phyloP scores from a whole-genome alignment of 2,113 vertebrate species.

The Piprites chloris region DNA sequence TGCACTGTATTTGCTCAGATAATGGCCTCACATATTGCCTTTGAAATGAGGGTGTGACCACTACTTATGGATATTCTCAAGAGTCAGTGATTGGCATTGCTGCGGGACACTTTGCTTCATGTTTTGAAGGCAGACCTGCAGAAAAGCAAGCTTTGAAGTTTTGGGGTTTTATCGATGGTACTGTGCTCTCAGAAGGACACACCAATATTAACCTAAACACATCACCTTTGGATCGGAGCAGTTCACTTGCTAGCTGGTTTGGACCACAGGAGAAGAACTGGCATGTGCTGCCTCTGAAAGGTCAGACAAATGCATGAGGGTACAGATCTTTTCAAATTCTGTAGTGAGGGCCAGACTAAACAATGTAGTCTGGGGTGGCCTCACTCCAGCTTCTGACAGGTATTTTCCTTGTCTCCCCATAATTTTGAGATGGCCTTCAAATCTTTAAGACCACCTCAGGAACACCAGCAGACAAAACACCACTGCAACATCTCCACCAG shows the following conservation, averaged over 20 bases:
- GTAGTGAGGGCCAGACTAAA: neutral
- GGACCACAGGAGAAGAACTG: neutral
- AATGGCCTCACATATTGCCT: slow-evolving; percentile 12
- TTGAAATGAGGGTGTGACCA: slow-evolving; percentile 27
- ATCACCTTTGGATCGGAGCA: neutral
- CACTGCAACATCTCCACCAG: neutral
- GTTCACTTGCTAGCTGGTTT: neutral
- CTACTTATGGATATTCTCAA: neutral
- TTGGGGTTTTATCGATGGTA: neutral
- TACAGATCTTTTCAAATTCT: neutral
- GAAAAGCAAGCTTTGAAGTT: neutral
- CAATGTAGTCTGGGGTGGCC: neutral
- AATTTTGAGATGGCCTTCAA: neutral
- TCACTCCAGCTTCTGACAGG: neutral
- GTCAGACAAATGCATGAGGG: neutral
- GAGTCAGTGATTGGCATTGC: neutral
- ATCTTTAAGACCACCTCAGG: neutral
- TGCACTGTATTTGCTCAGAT: slow-evolving; percentile 30
- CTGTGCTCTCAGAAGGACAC: neutral
- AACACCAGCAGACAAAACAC: neutral
- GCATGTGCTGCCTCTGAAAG: neutral
- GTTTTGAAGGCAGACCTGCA: neutral
- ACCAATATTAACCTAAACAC: neutral
- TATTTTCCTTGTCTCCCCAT: neutral
- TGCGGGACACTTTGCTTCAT: neutral